Percentiles rank a stretch among this genome's conserved stretches.
These are phyloP conservation scores for Muntiacus reevesi DNA, from an alignment of 2,113 vertebrate genomes.

Conservation along the genomic window DNA sequence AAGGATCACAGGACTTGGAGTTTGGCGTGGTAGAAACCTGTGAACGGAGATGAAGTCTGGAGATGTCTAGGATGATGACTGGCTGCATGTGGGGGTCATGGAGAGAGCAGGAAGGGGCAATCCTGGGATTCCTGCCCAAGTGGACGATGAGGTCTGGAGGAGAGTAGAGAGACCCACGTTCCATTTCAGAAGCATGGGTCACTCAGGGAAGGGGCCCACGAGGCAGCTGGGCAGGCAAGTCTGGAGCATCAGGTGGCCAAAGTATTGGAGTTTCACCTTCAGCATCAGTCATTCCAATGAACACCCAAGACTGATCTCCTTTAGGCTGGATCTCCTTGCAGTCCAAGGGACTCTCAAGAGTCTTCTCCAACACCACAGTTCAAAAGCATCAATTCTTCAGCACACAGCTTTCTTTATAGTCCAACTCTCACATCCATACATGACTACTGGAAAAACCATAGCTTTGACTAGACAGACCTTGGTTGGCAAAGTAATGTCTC, in stretches of 20 bases:
- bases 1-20: background rate
- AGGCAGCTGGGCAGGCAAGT: background rate
- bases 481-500: background rate
- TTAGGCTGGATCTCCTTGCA: background rate
- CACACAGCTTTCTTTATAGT: background rate
- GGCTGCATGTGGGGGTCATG: too few species aligned
- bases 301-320: background rate
- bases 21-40: accelerated
- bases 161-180: accelerated
- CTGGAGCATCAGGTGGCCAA: background rate
- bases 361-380: background rate
- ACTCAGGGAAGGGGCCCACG: background rate
- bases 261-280: background rate
- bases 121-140: background rate
- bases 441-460: background rate
- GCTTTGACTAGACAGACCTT: background rate
- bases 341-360: background rate
- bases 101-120: background rate
- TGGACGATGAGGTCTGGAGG: background rate
- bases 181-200: background rate
- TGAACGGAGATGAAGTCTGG: background rate
- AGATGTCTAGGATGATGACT: background rate
- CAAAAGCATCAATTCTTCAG: background rate
- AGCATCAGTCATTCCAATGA: background rate
- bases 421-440: background rate